phyloP scores from a whole-genome alignment of 2,113 vertebrate genomes.

The Muntiacus reevesi region DNA sequence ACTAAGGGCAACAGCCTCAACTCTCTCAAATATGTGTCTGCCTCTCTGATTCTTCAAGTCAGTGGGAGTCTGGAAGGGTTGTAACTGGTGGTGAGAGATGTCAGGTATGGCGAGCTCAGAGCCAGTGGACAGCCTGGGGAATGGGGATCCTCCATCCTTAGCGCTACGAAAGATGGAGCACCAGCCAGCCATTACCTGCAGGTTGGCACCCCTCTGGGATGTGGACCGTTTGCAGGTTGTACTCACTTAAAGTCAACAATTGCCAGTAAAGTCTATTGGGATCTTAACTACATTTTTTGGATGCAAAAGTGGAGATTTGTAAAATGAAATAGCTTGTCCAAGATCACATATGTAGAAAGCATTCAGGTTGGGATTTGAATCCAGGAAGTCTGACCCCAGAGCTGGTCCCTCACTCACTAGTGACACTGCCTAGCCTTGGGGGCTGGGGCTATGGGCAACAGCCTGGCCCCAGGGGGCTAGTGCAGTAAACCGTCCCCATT shows the following conservation, averaged over 20 bases:
- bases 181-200: accelerated
- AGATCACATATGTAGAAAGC: background rate
- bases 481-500: accelerated
- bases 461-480: too few species aligned
- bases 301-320: background rate
- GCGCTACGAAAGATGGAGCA: accelerated
- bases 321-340: background rate
- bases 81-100: background rate
- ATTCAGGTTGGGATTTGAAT: background rate
- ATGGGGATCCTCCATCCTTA: background rate
- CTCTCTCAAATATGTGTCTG: background rate
- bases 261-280: background rate
- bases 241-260: background rate
- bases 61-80: background rate
- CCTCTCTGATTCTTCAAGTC: background rate
- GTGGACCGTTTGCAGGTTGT: background rate
- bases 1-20: background rate
- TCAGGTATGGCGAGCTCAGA: background rate
- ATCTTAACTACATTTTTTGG: background rate
- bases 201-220: background rate
- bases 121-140: background rate
- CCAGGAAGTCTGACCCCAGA: background rate
- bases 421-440: background rate
- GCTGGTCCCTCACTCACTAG: too few species aligned
- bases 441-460: background rate